phyloP scores from a whole-genome alignment of 2,797 vertebrate genomes.

The Antrozous pallidus region DNA sequence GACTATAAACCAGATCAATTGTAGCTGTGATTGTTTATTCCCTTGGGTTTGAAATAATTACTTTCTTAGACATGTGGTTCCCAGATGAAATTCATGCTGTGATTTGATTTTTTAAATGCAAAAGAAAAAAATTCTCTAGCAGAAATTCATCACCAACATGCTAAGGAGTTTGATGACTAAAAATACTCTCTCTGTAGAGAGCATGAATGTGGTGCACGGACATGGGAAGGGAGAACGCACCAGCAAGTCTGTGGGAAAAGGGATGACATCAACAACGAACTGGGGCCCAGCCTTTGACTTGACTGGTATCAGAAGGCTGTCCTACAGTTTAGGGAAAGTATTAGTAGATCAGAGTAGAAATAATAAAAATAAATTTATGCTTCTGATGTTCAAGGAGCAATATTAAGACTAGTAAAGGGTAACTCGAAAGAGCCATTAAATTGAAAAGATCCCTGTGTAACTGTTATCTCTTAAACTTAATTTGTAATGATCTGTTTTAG shows the following conservation, averaged over 20 bases:
- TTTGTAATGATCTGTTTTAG: background rate
- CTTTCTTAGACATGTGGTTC: conserved; percentile 66
- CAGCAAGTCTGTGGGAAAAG: background rate
- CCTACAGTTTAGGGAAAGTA: background rate
- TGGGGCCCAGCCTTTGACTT: background rate
- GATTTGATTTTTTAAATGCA: conserved; percentile 67
- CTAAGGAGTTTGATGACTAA: conserved; percentile 65
- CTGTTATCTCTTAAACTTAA: background rate
- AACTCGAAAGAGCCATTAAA: background rate
- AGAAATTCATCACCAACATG: conserved; percentile 69
- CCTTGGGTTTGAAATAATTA: conserved; percentile 60
- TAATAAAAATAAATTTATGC: background rate
- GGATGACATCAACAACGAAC: background rate
- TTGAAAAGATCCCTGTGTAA: background rate
- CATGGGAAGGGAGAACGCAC: background rate
- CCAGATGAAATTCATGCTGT: conserved; percentile 68
- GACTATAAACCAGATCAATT: conserved; percentile 19
- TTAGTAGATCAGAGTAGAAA: background rate
- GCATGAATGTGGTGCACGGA: conserved; percentile 28
- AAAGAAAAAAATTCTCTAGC: conserved; percentile 53
- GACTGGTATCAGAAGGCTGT: background rate
- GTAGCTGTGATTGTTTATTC: conserved; percentile 18
- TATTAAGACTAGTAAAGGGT: background rate
- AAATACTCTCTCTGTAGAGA: conserved; percentile 60
- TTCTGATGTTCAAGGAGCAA: background rate